phyloP scores from a whole-genome alignment of 2,113 vertebrate genomes.

The Corydoras sp. region DNA sequence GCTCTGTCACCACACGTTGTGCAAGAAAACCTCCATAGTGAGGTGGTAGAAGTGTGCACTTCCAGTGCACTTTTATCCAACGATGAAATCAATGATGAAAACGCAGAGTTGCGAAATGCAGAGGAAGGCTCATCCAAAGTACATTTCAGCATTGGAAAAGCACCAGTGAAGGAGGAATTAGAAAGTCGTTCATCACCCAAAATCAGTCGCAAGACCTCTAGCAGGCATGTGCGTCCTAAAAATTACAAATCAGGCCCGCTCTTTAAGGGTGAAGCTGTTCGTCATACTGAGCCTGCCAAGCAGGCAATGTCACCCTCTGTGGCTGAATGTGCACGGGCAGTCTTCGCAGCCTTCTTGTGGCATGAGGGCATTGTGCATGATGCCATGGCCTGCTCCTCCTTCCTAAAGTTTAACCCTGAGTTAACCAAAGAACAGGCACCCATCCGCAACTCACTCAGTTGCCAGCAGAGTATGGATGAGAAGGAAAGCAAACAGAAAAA shows the following conservation, averaged over 20 bases:
- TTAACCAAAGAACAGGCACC: conserved; percentile 95
- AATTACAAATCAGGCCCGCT: conserved; percentile 92
- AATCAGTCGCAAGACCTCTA: conserved; percentile 86
- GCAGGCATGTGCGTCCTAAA: conserved; percentile 85
- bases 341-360: conserved; percentile 95
- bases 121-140: conserved; percentile 87
- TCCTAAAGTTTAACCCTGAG: conserved; percentile 96
- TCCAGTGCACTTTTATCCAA: conserved; percentile 86
- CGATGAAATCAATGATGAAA: conserved; percentile 80
- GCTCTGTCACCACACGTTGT: conserved; percentile 92
- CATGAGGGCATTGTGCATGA: conserved; percentile 98
- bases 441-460: conserved; percentile 83
- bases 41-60: conserved; percentile 95
- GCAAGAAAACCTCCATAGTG: conserved; percentile 95
- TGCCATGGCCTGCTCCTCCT: conserved; percentile 98
- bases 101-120: conserved; percentile 67
- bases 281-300: conserved; percentile 85
- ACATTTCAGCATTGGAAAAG: conserved; percentile 98
- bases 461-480: conserved; percentile 81
- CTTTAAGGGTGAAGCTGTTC: conserved; percentile 82
- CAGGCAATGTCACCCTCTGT: conserved; percentile 98
- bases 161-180: conserved; percentile 86
- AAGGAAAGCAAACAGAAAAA: conserved; percentile 96
- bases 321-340: conserved; percentile 90
- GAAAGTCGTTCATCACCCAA: conserved; percentile 93